Evolutionary conservation across 2,113 vertebrate species (phyloP).

Genomic region (Elaphurus davidianus): DNA sequence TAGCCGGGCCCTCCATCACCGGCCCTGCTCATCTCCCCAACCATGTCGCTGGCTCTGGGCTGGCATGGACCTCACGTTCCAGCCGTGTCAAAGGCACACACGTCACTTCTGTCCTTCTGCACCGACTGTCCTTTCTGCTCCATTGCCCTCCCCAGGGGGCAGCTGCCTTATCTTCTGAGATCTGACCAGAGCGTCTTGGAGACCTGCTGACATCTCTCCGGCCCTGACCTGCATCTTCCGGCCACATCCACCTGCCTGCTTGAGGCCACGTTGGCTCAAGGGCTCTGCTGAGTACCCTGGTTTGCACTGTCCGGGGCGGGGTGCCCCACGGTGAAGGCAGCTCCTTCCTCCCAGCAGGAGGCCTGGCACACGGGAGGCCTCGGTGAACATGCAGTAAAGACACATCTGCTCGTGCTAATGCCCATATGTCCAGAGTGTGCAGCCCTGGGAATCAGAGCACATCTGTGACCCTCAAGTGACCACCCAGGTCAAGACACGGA

Average conservation of each 20-base stretch:
- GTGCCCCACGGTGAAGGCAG: rapidly evolving
- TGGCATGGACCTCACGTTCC: not conserved
- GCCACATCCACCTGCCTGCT: not conserved
- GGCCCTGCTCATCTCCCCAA: not conserved
- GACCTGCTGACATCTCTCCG: not conserved
- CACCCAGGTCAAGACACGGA: rapidly evolving
- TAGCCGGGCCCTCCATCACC: rapidly evolving
- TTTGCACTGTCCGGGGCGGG: rapidly evolving
- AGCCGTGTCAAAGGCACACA: rapidly evolving
- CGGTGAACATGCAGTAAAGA: rapidly evolving
- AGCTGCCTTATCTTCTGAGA: not conserved
- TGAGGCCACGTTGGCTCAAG: rapidly evolving
- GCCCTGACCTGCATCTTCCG: not conserved
- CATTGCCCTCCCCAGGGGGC: rapidly evolving
- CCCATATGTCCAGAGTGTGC: rapidly evolving
- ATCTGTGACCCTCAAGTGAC: rapidly evolving
- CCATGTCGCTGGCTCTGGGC: rapidly evolving
- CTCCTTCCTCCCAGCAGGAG: not conserved
- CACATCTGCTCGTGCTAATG: rapidly evolving
- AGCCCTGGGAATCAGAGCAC: rapidly evolving
- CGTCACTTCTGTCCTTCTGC: not conserved
- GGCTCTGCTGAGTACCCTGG: not conserved
- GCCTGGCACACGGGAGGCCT: not conserved
- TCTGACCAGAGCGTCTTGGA: not conserved
- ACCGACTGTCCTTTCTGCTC: not conserved